These are phyloP conservation scores for Drosophila ambigua DNA, from an alignment of 1,140 invertebrate genomes.

Conservation along the genomic window DNA sequence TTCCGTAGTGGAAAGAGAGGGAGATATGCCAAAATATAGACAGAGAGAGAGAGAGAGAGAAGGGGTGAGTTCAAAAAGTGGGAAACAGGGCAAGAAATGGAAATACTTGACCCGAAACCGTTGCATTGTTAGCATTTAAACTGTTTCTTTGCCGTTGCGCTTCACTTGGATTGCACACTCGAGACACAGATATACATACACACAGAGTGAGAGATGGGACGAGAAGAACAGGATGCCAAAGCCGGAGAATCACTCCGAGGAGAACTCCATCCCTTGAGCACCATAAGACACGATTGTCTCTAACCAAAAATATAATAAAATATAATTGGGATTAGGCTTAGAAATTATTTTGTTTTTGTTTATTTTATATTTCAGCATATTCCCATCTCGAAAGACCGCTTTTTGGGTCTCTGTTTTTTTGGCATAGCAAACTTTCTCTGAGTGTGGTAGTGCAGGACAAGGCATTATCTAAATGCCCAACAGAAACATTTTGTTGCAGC, in stretches of 20 bases:
- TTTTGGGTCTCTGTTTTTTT: no score
- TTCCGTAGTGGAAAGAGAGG: slow-evolving; percentile 53
- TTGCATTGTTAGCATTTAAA: slow-evolving; percentile 72
- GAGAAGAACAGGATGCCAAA: not conserved
- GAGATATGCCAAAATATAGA: not conserved
- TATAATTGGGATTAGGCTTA: no score
- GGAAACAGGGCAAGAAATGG: slow-evolving; percentile 19
- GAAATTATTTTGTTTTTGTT: no score
- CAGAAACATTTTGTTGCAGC: slow-evolving; percentile 41
- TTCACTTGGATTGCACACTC: slow-evolving; percentile 70
- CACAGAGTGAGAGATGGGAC: not conserved
- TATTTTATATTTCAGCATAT: no score
- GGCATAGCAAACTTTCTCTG: no score
- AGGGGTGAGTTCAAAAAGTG: not conserved
- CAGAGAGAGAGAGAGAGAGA: not conserved
- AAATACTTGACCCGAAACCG: slow-evolving; percentile 63
- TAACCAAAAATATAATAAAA: no score
- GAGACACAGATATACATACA: slow-evolving; percentile 30
- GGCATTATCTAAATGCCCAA: slow-evolving; percentile 62
- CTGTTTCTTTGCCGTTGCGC: slow-evolving; percentile 52
- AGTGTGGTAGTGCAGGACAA: slow-evolving; percentile 10
- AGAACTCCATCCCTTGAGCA: no score
- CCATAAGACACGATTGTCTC: no score
- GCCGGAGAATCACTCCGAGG: no score
- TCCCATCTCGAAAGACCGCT: no score